Evolutionary conservation across 2,113 vertebrate species (phyloP).

Genomic region (Mus spicilegus): DNA sequence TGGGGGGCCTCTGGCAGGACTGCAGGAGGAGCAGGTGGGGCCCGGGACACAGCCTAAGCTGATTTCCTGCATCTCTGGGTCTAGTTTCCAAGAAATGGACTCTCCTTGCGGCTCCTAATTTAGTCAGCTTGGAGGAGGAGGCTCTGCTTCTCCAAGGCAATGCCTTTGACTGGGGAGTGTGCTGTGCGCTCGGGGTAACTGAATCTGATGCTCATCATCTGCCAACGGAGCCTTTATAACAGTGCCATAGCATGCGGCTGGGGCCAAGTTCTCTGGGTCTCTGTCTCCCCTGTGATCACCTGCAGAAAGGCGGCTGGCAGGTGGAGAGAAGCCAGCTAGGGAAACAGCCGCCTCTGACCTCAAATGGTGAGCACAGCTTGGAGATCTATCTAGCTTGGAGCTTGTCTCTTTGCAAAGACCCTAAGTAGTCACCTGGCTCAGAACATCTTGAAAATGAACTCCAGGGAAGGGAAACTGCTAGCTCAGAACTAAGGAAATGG

Average conservation of each 20-base stretch:
- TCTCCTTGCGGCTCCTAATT: neutral
- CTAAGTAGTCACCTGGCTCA: neutral
- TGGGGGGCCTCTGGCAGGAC: neutral
- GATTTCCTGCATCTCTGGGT: slow-evolving; percentile 40
- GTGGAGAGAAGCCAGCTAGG: neutral
- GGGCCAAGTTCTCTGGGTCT: slow-evolving; percentile 21
- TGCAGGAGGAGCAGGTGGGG: neutral
- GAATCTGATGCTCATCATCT: slow-evolving; percentile 64
- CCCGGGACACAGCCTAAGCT: slow-evolving; percentile 18
- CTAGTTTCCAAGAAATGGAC: slow-evolving; percentile 61
- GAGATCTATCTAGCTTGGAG: neutral
- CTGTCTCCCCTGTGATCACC: slow-evolving; percentile 50
- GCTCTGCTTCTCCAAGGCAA: neutral
- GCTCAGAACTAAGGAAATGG: neutral
- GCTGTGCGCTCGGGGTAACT: slow-evolving; percentile 24
- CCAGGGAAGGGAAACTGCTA: neutral
- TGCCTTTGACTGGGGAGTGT: slow-evolving; percentile 61
- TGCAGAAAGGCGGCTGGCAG: neutral
- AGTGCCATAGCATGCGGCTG: slow-evolving; percentile 38
- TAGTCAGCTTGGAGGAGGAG: slow-evolving; percentile 50
- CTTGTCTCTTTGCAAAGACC: neutral
- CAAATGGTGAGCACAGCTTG: fast-evolving
- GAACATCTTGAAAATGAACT: fast-evolving
- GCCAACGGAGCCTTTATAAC: slow-evolving; percentile 79
- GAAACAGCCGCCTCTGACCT: neutral